A percentile compares a stretch with the other conserved stretches of the same genome.
These are phyloP conservation scores for Poeciliopsis occidentalis DNA, from an alignment of 2,113 vertebrate genomes.

Conservation along the genomic window DNA sequence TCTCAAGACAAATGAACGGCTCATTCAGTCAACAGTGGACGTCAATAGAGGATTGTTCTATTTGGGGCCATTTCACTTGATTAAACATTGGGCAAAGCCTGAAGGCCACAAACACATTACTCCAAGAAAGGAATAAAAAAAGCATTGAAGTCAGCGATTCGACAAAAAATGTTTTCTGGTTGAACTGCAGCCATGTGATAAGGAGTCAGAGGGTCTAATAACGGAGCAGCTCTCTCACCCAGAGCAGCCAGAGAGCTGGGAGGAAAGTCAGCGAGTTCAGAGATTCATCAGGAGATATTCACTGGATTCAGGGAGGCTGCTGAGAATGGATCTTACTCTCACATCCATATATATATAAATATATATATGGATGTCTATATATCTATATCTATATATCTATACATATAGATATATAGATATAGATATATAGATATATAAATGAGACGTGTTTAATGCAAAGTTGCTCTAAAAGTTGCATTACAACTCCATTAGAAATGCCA, in stretches of 20 bases:
- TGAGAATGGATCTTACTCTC: no score
- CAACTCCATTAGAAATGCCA: no score
- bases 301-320: no score
- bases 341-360: no score
- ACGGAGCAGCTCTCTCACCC: conserved; percentile 14
- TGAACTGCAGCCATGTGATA: conserved; percentile 43
- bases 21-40: conserved; percentile 42
- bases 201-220: conserved; percentile 34
- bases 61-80: conserved; percentile 62
- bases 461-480: no score
- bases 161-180: conserved; percentile 45
- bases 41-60: conserved; percentile 50
- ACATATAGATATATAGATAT: no score
- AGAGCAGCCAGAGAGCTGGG: conserved; percentile 4
- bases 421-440: no score
- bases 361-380: no score
- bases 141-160: conserved; percentile 25
- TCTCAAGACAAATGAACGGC: conserved; percentile 50
- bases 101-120: conserved; percentile 38
- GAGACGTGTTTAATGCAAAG: no score
- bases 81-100: conserved; percentile 57
- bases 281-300: no score
- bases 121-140: conserved; percentile 4
- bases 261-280: not conserved
- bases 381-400: no score